Evolutionary conservation across 2,888 invertebrate species (phyloP).

Genomic region (Hemithea aestivaria): DNA sequence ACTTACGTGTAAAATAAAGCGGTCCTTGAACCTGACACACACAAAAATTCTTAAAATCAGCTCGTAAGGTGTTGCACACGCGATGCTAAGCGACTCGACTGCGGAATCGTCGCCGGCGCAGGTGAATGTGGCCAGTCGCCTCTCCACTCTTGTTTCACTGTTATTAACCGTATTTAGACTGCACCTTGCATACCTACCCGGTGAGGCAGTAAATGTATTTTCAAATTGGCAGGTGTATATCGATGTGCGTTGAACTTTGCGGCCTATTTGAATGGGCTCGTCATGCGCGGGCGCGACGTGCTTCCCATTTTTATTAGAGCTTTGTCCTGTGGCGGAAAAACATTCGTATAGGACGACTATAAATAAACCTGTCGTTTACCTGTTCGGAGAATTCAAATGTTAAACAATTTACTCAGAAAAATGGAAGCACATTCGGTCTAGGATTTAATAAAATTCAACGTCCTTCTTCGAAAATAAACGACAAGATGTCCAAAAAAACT

Average conservation of each 20-base stretch:
- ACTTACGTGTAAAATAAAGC: slow-evolving; percentile 31
- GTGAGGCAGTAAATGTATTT: slow-evolving; percentile 40
- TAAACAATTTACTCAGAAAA: no score
- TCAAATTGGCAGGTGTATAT: slow-evolving; percentile 54
- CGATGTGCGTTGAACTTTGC: slow-evolving; percentile 72
- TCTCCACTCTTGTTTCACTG: slow-evolving; percentile 69
- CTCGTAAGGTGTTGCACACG: slow-evolving; percentile 32
- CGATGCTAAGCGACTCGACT: slow-evolving; percentile 54
- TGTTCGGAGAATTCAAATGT: no score
- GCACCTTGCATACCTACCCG: slow-evolving; percentile 42
- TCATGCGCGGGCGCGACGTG: slow-evolving; percentile 47
- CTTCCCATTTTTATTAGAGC: slow-evolving; percentile 49
- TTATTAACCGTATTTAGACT: slow-evolving; percentile 43
- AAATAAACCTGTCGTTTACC: no score
- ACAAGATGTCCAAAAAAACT: no score
- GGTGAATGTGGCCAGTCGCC: slow-evolving; percentile 64
- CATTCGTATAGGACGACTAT: neutral
- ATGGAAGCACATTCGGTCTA: no score
- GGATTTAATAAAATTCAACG: no score
- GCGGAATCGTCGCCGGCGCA: slow-evolving; percentile 60
- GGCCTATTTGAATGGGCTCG: slow-evolving; percentile 60
- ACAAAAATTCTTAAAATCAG: slow-evolving; percentile 39
- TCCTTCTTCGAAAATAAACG: no score
- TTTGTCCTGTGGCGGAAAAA: slow-evolving; percentile 24
- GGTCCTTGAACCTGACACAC: slow-evolving; percentile 51